Percentiles rank a stretch among this genome's conserved stretches.
Evolutionary conservation across 1,140 invertebrate genomes (phyloP).

Genomic region (Drosophila suzukii): DNA sequence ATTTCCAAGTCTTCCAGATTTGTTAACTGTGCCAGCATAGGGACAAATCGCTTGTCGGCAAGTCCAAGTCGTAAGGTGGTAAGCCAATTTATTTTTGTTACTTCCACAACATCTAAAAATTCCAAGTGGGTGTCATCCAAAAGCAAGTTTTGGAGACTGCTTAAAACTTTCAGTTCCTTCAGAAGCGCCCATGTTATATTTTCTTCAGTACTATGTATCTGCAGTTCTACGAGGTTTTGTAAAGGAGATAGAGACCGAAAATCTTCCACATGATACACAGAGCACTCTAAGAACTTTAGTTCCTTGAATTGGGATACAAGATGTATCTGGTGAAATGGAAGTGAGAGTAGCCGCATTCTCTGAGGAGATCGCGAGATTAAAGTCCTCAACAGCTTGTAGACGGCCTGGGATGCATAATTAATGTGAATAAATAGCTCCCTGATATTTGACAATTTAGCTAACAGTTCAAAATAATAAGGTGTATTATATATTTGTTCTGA

Average conservation of each 20-base stretch:
- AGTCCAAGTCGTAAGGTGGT: background rate
- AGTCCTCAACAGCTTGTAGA: background rate
- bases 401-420: background rate
- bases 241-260: background rate
- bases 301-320: slow-evolving; percentile 3
- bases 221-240: background rate
- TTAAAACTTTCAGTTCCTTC: background rate
- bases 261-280: background rate
- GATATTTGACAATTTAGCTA: background rate
- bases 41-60: background rate
- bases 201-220: background rate
- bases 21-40: background rate
- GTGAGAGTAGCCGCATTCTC: background rate
- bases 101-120: background rate
- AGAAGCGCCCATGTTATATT: background rate
- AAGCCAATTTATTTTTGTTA: background rate
- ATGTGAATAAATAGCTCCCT: background rate
- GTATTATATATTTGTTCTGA: background rate
- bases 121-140: background rate
- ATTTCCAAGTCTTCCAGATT: background rate
- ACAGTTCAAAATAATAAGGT: background rate
- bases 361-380: background rate
- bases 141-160: background rate
- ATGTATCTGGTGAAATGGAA: background rate
- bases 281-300: background rate